Evolutionary conservation across 2,797 vertebrate species (phyloP), one percentile per base, ranked within the genome.

Genomic region (Liparis tanakae): DNA sequence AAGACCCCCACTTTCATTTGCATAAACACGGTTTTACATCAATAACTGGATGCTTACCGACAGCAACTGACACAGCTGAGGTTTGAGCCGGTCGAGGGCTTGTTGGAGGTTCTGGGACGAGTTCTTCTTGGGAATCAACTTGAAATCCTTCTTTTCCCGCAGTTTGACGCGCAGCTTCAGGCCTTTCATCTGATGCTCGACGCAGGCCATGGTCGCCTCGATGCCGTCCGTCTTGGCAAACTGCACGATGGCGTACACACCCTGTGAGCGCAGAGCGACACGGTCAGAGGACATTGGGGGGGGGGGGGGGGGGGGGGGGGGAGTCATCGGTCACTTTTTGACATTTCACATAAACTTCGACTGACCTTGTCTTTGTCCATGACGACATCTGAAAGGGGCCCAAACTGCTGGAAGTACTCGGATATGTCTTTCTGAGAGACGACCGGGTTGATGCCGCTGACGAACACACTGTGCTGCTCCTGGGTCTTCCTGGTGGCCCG

Each of bases 321-420:
- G 25, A 4, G 18, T 41, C 44, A 46, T 34, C 44, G n/a, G 41
- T 22, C 37, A 57, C 14, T 30, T 56, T 30, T 30, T 1, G 25
- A 30, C 4, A 30, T 30, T 30, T 30, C 25, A 30, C 25, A 30
- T 30, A 30, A 2, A 4, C 25, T 30, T 30, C 25, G 25, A 39
- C 88, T 65, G 57, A 98, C 97, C 95, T 95, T 95, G 72, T 97
- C 94, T 87, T 99, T 99, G 72, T 99, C 97, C 95, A 98, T 94
- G 84, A 98, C 95, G 2, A 98, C 90, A 6, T 95, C 94, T 12
- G 89, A 55, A 53, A 98, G 94, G 0, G 91, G 68, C 2, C 96
- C 96, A 62, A 96, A 98, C 69, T 91, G 75, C 75, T 94, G 71
- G 75, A 98, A 98, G 78, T 98, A 94, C 9, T 93, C 89, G 0